Percentiles rank a stretch among this genome's conserved stretches.
Evolutionary conservation across 1,140 invertebrate genomes (phyloP).

Genomic region (Aphelenchoides avenae): DNA sequence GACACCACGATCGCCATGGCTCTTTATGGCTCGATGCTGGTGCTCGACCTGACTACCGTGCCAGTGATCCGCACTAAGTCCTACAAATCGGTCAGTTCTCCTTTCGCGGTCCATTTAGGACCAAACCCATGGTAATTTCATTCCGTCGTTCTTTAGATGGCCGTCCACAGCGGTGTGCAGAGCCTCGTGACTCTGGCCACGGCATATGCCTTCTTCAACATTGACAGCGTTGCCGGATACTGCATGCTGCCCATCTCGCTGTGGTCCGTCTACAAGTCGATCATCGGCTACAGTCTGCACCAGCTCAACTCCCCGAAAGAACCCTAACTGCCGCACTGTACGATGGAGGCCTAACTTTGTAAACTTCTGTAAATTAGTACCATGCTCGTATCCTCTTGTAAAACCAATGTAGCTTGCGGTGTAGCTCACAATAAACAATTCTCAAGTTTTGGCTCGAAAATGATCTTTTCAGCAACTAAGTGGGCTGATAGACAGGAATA

Average conservation of each 20-base stretch:
- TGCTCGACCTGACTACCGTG: constrained; percentile 27
- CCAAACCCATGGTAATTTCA: too few species aligned
- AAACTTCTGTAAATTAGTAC: too few species aligned
- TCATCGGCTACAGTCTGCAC: too few species aligned
- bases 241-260: constrained; percentile 46
- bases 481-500: too few species aligned
- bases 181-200: constrained; percentile 38
- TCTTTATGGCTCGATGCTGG: constrained; percentile 51
- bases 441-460: too few species aligned
- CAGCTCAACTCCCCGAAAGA: too few species aligned
- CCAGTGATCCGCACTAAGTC: constrained; percentile 47
- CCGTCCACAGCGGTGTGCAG: constrained; percentile 38
- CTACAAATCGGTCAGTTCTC: constrained; percentile 36
- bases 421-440: too few species aligned
- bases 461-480: too few species aligned
- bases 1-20: constrained; percentile 52
- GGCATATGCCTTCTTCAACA: constrained; percentile 55
- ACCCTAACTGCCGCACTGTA: not conserved
- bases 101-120: too few species aligned
- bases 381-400: too few species aligned
- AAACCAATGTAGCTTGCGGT: too few species aligned
- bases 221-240: constrained; percentile 52
- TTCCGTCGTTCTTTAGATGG: constrained; percentile 36
- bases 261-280: constrained; percentile 48
- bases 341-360: not conserved